A percentile compares a stretch with the other conserved stretches of the same genome.
Evolutionary conservation across 2,888 invertebrate species (phyloP).

Genomic region (Matsumyia berberina): DNA sequence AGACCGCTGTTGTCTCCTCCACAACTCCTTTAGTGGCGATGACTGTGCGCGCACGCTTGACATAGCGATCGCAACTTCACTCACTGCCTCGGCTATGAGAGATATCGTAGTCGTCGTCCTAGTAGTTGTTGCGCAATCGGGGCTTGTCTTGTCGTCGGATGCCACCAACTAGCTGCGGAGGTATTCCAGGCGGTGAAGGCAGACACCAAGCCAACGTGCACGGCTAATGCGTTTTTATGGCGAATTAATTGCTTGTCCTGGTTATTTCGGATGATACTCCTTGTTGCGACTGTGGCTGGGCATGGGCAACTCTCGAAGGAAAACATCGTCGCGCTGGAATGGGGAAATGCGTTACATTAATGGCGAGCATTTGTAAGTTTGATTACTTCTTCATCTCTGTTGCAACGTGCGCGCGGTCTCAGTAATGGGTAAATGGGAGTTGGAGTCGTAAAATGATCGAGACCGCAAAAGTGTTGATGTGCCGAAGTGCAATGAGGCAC

Average conservation of each 20-base stretch:
- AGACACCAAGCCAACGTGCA: slow-evolving; percentile 37
- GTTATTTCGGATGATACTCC: slow-evolving; percentile 72
- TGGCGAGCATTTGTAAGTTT: slow-evolving; percentile 73
- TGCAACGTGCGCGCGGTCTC: slow-evolving; percentile 13
- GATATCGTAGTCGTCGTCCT: slow-evolving; percentile 42
- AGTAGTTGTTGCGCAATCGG: background rate
- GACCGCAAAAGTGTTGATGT: slow-evolving; percentile 58
- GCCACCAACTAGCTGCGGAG: slow-evolving; percentile 30
- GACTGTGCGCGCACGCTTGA: slow-evolving; percentile 46
- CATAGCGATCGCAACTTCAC: slow-evolving; percentile 27
- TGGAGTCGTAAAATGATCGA: slow-evolving; percentile 33
- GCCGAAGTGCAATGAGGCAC: slow-evolving; percentile 55
- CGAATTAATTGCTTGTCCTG: slow-evolving; percentile 76
- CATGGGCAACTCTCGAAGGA: slow-evolving; percentile 24
- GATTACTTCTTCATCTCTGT: slow-evolving; percentile 71
- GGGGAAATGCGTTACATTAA: slow-evolving; percentile 75
- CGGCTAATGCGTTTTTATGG: slow-evolving; percentile 76
- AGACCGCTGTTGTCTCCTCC: slow-evolving; percentile 49
- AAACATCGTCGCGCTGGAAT: slow-evolving; percentile 57
- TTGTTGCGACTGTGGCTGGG: slow-evolving; percentile 17
- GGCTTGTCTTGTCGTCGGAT: slow-evolving; percentile 54
- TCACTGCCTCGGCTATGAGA: slow-evolving; percentile 38
- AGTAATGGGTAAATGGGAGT: slow-evolving; percentile 51
- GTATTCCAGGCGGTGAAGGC: slow-evolving; percentile 20
- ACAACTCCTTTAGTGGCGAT: slow-evolving; percentile 49